Conservation (phyloP, 2,113 vertebrate species). For the Passer montanus region DNA sequence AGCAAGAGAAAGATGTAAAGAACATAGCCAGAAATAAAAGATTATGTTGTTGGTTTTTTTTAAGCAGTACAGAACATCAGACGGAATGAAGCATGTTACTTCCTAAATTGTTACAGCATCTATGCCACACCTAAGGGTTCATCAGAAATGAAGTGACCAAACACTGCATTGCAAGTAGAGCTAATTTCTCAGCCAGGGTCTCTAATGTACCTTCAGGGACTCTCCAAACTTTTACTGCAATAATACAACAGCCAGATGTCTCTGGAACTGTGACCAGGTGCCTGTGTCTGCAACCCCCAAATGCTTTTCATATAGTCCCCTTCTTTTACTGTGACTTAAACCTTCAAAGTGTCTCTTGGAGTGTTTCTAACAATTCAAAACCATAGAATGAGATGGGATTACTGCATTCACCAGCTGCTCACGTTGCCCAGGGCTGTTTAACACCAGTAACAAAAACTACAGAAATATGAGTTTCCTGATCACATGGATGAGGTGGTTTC, state of each 20-base stretch:
- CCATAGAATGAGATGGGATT: rapidly evolving
- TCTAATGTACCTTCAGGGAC: not conserved
- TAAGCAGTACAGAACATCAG: not conserved
- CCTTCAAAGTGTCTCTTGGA: not conserved
- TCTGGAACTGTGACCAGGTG: rapidly evolving
- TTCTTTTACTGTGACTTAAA: not conserved
- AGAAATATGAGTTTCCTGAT: not conserved
- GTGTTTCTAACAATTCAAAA: not conserved
- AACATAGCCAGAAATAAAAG: not conserved
- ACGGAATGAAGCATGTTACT: not conserved
- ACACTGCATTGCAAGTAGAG: not conserved
- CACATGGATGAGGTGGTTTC: not conserved
- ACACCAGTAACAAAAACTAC: not conserved
- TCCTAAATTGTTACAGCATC: not conserved
- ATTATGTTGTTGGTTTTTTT: not conserved
- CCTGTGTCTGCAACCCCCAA: not conserved
- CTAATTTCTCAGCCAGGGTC: not conserved
- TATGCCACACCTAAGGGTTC: not conserved
- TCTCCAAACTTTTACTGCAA: not conserved
- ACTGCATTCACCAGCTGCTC: not conserved
- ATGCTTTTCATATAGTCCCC: not conserved
- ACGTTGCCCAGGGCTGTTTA: rapidly evolving
- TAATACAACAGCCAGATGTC: not conserved
- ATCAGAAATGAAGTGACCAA: not conserved
- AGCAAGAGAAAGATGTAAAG: not conserved